phyloP scores from a whole-genome alignment of 2,797 vertebrate species.

The Capromys pilorides region DNA sequence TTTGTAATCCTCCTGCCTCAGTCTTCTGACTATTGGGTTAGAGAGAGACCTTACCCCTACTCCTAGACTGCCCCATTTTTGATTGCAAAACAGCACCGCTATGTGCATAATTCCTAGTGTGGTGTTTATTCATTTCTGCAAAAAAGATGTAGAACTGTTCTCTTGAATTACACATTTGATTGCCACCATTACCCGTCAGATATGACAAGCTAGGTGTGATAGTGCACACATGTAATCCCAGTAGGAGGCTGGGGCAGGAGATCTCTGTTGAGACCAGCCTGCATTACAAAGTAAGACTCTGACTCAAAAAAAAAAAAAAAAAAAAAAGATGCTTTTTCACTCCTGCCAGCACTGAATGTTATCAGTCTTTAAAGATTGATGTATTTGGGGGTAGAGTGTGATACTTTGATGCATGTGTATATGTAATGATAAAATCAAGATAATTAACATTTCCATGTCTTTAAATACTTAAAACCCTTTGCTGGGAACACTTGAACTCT shows the following conservation, averaged over 20 bases:
- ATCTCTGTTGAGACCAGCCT: neutral
- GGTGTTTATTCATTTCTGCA: slow-evolving; percentile 22
- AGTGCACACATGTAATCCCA: neutral
- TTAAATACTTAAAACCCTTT: neutral
- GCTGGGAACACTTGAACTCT: neutral
- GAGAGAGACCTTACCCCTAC: neutral
- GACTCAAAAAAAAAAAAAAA: neutral
- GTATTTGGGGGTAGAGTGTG: neutral
- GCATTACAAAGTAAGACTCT: neutral
- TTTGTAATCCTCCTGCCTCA: neutral
- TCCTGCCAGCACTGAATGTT: neutral
- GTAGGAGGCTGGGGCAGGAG: neutral
- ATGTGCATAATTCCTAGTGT: neutral
- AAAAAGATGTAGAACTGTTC: neutral
- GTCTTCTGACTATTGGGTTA: neutral
- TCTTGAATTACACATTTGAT: neutral
- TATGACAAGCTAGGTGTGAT: neutral
- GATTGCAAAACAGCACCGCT: neutral
- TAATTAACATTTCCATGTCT: neutral
- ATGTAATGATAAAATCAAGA: neutral
- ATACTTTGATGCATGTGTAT: neutral
- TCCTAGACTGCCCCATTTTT: neutral
- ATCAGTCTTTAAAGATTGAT: neutral
- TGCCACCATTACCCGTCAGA: neutral
- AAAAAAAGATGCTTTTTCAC: neutral